Conservation (phyloP, 2,888 invertebrate species). For the Desoria tigrina region DNA sequence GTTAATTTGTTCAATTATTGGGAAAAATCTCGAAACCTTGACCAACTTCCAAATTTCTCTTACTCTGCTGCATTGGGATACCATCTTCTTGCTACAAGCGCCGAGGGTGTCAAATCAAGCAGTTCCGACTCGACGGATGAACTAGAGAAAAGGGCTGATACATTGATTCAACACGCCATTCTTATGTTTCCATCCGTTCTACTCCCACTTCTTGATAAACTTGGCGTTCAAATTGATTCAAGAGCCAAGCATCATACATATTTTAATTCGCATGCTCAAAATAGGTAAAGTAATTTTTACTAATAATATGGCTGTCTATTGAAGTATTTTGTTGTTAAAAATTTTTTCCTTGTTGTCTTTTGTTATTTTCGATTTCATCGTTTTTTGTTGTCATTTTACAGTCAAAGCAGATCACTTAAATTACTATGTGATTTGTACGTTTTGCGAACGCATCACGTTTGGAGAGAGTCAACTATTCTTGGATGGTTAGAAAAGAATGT, state of each 20-base stretch:
- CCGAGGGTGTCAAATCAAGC: not conserved
- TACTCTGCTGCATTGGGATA: conserved; percentile 76
- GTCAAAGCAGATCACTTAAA: conserved; percentile 65
- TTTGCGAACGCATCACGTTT: conserved; percentile 71
- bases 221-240: conserved; percentile 71
- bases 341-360: not conserved
- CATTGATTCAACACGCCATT: conserved; percentile 72
- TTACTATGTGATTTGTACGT: conserved; percentile 74
- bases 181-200: conserved; percentile 80
- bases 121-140: conserved; percentile 39
- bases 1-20: conserved; percentile 63
- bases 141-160: conserved; percentile 59
- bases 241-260: conserved; percentile 63
- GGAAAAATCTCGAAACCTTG: conserved; percentile 67
- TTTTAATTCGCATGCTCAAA: conserved; percentile 57
- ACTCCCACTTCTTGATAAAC: conserved; percentile 71
- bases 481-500: conserved; percentile 77
- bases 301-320: not conserved
- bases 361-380: not conserved
- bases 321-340: not conserved
- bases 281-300: conserved; percentile 17
- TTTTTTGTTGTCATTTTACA: conserved; percentile 57
- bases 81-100: conserved; percentile 61
- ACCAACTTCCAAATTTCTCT: conserved; percentile 83
- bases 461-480: conserved; percentile 74